phyloP scores from a whole-genome alignment of 2,113 vertebrate species.

The Haliaeetus leucogaster region DNA sequence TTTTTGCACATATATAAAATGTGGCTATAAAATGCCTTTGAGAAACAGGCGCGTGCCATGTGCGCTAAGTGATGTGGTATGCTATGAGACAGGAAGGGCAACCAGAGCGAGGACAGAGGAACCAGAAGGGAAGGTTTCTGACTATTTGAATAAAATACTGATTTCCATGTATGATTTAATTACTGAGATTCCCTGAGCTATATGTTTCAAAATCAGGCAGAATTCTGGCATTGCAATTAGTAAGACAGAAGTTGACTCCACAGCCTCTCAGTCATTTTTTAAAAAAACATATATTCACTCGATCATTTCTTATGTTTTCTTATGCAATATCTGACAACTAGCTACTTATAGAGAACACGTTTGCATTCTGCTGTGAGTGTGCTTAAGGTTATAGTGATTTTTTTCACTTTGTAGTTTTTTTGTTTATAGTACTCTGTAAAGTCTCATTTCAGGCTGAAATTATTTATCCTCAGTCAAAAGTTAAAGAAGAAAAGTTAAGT shows the following conservation, averaged over 20 bases:
- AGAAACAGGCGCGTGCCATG: fast-evolving
- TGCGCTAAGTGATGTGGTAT: fast-evolving
- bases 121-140: not conserved
- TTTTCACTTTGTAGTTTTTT: not conserved
- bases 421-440: not conserved
- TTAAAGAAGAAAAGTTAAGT: not conserved
- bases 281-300: not conserved
- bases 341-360: fast-evolving
- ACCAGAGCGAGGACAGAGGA: not conserved
- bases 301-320: not conserved
- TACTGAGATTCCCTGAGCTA: not conserved
- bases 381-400: not conserved
- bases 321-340: not conserved
- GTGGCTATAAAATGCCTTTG: not conserved
- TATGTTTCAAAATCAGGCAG: not conserved
- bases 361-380: not conserved
- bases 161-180: not conserved
- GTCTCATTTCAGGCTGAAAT: not conserved
- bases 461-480: not conserved
- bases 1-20: not conserved
- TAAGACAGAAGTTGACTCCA: not conserved
- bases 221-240: not conserved
- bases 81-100: not conserved
- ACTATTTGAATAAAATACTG: not conserved
- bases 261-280: not conserved